Percentiles rank a stretch among this genome's conserved stretches.
Conservation (phyloP, 1,140 invertebrate genomes). For the Papilio dardanus region DNA sequence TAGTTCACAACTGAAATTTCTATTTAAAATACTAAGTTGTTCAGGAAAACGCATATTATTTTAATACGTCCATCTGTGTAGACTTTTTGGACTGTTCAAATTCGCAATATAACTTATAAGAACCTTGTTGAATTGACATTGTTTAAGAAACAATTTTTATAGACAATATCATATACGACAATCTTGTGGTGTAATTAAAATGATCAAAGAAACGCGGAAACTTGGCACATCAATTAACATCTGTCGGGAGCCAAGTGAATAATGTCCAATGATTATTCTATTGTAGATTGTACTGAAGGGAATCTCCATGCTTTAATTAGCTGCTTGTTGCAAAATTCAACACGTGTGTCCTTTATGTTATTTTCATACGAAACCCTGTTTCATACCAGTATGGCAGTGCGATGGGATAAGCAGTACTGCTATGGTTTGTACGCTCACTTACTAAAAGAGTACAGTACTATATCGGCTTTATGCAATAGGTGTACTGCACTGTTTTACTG, state of each 20-base stretch:
- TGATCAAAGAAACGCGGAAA: constrained; percentile 9
- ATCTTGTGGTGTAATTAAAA: neutral
- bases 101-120: too few species aligned
- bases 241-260: neutral
- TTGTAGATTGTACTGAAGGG: constrained; percentile 9
- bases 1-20: too few species aligned
- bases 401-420: too few species aligned
- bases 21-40: too few species aligned
- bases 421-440: neutral
- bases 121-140: neutral
- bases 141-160: constrained; percentile 4
- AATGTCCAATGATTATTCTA: constrained; percentile 24
- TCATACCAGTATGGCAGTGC: neutral
- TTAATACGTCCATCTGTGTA: too few species aligned
- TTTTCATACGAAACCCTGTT: neutral
- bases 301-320: constrained; percentile 9
- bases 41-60: too few species aligned
- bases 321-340: constrained; percentile 5
- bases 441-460: neutral
- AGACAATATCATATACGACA: neutral
- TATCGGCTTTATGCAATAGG: neutral
- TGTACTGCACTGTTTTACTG: too few species aligned
- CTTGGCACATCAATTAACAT: constrained; percentile 20
- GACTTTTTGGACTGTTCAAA: too few species aligned
- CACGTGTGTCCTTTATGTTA: neutral